A percentile compares a stretch with the other conserved stretches of the same genome.
Evolutionary conservation across 2,888 invertebrate genomes (phyloP).

Genomic region (Rhagium mordax): DNA sequence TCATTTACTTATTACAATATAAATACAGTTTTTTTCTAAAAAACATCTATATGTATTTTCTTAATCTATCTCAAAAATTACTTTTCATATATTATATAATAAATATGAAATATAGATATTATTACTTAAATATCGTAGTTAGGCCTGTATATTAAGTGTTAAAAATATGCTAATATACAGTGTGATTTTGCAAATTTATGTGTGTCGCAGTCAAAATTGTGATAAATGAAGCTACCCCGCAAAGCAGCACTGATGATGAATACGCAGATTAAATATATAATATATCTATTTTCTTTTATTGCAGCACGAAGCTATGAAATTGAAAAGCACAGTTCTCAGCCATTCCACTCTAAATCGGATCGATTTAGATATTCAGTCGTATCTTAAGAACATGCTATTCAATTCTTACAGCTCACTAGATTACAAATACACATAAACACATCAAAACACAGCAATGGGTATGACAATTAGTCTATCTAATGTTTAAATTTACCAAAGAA

Average conservation of each 20-base stretch:
- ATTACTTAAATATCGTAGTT: constrained; percentile 70
- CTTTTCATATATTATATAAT: constrained; percentile 57
- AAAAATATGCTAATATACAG: constrained; percentile 72
- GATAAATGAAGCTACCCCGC: constrained; percentile 59
- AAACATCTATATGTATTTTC: constrained; percentile 69
- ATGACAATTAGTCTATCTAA: constrained; percentile 65
- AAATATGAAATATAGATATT: constrained; percentile 71
- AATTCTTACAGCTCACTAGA: constrained; percentile 13
- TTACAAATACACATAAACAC: constrained; percentile 55
- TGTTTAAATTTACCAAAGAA: constrained; percentile 44
- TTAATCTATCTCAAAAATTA: constrained; percentile 68
- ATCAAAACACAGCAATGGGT: constrained; percentile 65
- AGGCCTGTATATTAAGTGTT: constrained; percentile 72
- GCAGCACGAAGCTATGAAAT: constrained; percentile 44
- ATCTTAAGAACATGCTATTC: constrained; percentile 14
- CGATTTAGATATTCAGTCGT: constrained; percentile 18
- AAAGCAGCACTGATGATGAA: constrained; percentile 47
- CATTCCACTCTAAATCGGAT: constrained; percentile 23
- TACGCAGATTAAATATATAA: constrained; percentile 42
- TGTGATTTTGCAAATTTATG: constrained; percentile 59
- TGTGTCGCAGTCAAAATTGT: constrained; percentile 66
- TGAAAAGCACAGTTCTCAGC: constrained; percentile 45
- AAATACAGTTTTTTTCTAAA: constrained; percentile 69
- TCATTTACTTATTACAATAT: constrained; percentile 66
- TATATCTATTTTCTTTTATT: constrained; percentile 30